Conservation (phyloP, 2,888 invertebrate species). For the Euplexia lucipara region DNA sequence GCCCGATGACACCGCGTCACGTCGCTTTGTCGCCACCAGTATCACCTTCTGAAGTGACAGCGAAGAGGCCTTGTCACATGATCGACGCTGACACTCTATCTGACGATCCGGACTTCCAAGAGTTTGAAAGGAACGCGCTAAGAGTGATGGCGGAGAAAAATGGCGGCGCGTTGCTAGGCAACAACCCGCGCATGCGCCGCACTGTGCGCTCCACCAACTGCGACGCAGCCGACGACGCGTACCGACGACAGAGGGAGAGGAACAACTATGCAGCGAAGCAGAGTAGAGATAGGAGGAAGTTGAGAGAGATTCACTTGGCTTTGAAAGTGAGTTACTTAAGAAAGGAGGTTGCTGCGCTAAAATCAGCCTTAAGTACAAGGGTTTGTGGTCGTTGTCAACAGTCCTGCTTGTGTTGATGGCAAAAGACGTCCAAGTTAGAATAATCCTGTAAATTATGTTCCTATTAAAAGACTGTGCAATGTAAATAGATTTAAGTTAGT, state of each 20-base stretch:
- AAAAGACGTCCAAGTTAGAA: constrained; percentile 1
- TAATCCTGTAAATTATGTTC: constrained; percentile 26
- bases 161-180: constrained; percentile 86
- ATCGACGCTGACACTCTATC: constrained; percentile 71
- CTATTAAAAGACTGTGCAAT: constrained; percentile 55
- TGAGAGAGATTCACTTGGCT: constrained; percentile 98
- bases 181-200: constrained; percentile 94
- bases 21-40: constrained; percentile 68
- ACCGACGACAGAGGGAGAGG: constrained; percentile 96
- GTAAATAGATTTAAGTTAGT: constrained; percentile 30
- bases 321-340: constrained; percentile 95
- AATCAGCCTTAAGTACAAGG: constrained; percentile 69
- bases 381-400: constrained; percentile 70
- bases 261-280: constrained; percentile 99
- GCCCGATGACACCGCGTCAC: constrained; percentile 45
- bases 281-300: constrained; percentile 96
- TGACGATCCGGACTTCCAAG: constrained; percentile 91
- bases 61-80: constrained; percentile 55
- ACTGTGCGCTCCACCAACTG: constrained; percentile 73
- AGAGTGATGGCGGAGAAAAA: constrained; percentile 92
- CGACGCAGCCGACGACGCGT: constrained; percentile 93
- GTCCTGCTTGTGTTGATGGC: constrained; percentile 55
- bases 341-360: constrained; percentile 75
- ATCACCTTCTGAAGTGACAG: constrained; percentile 54
- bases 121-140: constrained; percentile 93